Conservation (phyloP, 2,113 vertebrate species). For the Bubo scandiacus region DNA sequence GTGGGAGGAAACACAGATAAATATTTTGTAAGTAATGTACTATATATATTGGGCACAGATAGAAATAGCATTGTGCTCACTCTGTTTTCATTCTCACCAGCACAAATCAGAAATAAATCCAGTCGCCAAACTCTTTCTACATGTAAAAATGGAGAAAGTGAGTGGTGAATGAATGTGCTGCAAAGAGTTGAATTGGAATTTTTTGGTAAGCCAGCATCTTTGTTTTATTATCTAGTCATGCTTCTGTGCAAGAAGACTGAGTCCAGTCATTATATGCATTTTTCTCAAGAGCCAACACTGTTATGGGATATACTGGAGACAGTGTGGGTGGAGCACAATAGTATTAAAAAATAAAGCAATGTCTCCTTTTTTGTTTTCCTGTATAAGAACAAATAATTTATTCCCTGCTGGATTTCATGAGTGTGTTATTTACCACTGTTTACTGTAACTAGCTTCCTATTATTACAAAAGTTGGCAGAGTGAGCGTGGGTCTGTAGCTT, state of each 20-base stretch:
- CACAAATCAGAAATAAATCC: conserved; percentile 7
- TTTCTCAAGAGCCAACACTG: conserved; percentile 40
- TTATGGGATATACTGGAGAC: conserved; percentile 60
- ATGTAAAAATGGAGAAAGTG: conserved; percentile 35
- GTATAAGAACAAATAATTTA: conserved; percentile 60
- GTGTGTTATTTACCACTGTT: conserved; percentile 69
- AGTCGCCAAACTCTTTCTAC: background rate
- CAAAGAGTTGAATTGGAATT: background rate
- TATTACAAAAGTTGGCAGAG: conserved; percentile 68
- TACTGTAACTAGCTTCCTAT: conserved; percentile 70
- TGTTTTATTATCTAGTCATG: conserved; percentile 59
- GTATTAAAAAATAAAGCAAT: conserved; percentile 32
- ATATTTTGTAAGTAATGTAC: conserved; percentile 42
- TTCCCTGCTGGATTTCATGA: conserved; percentile 55
- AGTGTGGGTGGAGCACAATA: conserved; percentile 59
- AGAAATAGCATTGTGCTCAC: conserved; percentile 22
- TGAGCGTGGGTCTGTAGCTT: conserved; percentile 38
- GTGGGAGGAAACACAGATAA: conserved; percentile 39
- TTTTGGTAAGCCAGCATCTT: conserved; percentile 51
- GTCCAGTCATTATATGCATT: conserved; percentile 50
- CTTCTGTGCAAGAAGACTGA: conserved; percentile 50
- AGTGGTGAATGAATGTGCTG: background rate
- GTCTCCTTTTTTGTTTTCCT: conserved; percentile 63
- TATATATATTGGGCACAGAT: background rate
- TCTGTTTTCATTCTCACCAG: conserved; percentile 5